Base-by-base conservation (phyloP, 2,113 vertebrate species). In the Neolamprologus cancellatus region DNA sequence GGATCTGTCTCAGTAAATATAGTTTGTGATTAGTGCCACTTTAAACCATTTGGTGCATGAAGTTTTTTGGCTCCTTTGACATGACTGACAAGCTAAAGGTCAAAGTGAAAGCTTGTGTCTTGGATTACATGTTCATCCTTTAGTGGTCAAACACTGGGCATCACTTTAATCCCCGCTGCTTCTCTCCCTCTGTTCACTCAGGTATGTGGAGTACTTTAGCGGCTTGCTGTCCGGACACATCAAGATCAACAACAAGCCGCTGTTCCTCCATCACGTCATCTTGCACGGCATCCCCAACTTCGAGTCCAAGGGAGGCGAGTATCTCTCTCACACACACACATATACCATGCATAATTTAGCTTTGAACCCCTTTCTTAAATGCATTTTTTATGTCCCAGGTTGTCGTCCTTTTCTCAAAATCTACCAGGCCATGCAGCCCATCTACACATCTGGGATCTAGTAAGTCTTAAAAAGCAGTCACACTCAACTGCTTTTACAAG, bases 391-490 rank as follows among this genome's bases (percentile, higher is more conserved):
- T 90, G 0, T 95, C 93, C 76, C 92, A 99, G 99, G 99, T 92
- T 99, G 99, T 88, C 97, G 98, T 55, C 98, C 99, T 6, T 99
- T 99, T 88, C 97, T 99, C 81, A 99, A 99, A 93, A 99, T 99
- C 95, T 99, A 99, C 96, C 99, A 99, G 95, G 97, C 98, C 89
- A 99, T 99, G 99, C 98, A 99, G 91, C 99, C 98, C 2, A 97
- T 99, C 87, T 99, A 99, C 96, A 99, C 98, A 4, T 99, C 99
- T 61, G 99, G 98, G 83, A 99, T 99, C 97, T 99, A 99, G 99
- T 99, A 97, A 98, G 97, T 94, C 89, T 66, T 61, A 79, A 88
- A 87, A 78, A 64, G 71, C 12, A 55, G 88, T 88, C 78, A 34
- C 59, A 64, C 89, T 90, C 87, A 76, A 59, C 84, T 88, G 53